A percentile compares a stretch with the other conserved stretches of the same genome.
phyloP scores from a whole-genome alignment of 2,797 vertebrate genomes.

The Orientallactaga sibirica region DNA sequence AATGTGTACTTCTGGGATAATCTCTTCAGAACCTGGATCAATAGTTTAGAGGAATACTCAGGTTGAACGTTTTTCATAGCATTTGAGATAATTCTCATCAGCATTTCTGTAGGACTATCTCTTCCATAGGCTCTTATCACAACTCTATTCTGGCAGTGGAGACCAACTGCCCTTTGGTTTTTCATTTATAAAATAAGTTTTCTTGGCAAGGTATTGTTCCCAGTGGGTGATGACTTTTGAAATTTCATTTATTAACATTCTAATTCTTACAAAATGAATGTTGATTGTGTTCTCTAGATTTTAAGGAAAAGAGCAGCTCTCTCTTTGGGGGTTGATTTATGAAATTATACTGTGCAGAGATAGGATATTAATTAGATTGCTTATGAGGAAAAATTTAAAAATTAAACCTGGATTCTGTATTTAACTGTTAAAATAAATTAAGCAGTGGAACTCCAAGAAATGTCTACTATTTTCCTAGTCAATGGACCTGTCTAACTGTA shows the following conservation, averaged over 20 bases:
- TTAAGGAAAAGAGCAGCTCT: constrained; percentile 59
- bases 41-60: background rate
- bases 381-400: constrained; percentile 67
- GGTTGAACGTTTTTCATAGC: constrained; percentile 27
- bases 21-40: constrained; percentile 35
- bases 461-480: constrained; percentile 43
- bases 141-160: background rate
- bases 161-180: constrained; percentile 47
- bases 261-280: constrained; percentile 60
- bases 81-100: constrained; percentile 10
- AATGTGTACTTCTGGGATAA: background rate
- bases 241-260: constrained; percentile 68
- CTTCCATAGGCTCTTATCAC: background rate
- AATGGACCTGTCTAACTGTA: background rate
- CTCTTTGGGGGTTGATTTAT: constrained; percentile 67
- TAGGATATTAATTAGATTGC: constrained; percentile 72
- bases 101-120: constrained; percentile 15
- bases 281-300: constrained; percentile 63
- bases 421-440: constrained; percentile 62
- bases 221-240: constrained; percentile 46
- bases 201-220: constrained; percentile 1
- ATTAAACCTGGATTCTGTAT: constrained; percentile 58
- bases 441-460: constrained; percentile 57
- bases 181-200: constrained; percentile 69
- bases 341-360: constrained; percentile 67